phyloP scores from a whole-genome alignment of 2,888 invertebrate genomes.

The Tyria jacobaeae region DNA sequence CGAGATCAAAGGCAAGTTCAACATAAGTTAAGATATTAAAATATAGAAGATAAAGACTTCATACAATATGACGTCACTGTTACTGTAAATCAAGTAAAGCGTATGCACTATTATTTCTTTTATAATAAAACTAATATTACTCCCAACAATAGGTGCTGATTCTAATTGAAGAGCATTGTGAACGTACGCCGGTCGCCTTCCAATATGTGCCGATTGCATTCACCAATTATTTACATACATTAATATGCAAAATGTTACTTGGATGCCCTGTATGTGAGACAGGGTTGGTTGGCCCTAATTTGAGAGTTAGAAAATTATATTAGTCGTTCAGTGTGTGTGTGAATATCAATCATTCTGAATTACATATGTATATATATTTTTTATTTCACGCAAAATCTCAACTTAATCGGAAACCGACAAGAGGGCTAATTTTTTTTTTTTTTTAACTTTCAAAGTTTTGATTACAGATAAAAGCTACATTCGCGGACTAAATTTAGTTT shows the following conservation, averaged over 20 bases:
- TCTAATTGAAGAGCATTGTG: slow-evolving; percentile 71
- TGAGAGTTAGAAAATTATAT: background rate
- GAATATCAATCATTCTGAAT: too few species aligned
- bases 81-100: background rate
- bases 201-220: slow-evolving; percentile 61
- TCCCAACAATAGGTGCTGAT: slow-evolving; percentile 66
- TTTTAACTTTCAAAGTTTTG: too few species aligned
- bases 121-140: slow-evolving; percentile 2
- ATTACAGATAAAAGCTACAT: too few species aligned
- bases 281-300: slow-evolving; percentile 4
- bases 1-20: too few species aligned
- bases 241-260: slow-evolving; percentile 65
- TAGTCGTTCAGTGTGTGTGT: background rate
- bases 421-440: too few species aligned
- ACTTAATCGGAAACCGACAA: too few species aligned
- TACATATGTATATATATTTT: too few species aligned
- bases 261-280: slow-evolving; percentile 21
- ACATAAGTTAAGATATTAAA: too few species aligned
- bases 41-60: background rate
- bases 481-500: too few species aligned
- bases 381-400: too few species aligned
- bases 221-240: slow-evolving; percentile 72
- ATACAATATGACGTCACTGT: background rate
- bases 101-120: background rate
- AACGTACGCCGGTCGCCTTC: slow-evolving; percentile 44